These are phyloP conservation scores for Pongo abelii DNA, from an alignment of 2,113 vertebrate species.

Conservation along the genomic window DNA sequence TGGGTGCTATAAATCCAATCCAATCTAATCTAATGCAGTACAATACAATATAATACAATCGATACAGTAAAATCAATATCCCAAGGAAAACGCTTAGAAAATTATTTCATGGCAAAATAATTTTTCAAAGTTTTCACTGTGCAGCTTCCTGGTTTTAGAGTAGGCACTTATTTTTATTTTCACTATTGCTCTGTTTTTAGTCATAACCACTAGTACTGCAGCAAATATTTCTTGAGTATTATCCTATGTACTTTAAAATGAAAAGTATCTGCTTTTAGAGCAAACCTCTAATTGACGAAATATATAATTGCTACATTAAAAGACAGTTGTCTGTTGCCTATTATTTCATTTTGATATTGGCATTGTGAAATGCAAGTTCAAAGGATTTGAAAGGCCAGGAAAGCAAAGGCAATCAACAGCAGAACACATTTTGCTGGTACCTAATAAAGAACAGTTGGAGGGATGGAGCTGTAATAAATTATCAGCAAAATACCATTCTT, in stretches of 20 bases:
- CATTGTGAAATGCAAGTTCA: neutral
- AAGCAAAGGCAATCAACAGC: neutral
- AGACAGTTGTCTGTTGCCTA: neutral
- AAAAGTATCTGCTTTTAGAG: neutral
- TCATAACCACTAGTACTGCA: neutral
- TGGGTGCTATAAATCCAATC: neutral
- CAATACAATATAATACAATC: too few species aligned
- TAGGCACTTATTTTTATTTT: neutral
- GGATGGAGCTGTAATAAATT: neutral
- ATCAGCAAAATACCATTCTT: slow-evolving; percentile 22
- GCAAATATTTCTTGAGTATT: neutral
- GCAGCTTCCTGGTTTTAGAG: neutral
- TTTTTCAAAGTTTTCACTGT: neutral
- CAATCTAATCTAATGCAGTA: fast-evolving
- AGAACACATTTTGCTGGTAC: neutral
- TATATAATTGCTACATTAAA: neutral
- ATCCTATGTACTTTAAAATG: neutral
- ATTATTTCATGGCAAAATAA: neutral
- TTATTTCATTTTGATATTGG: neutral
- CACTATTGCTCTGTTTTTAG: neutral
- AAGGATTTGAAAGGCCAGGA: neutral
- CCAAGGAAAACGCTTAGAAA: slow-evolving; percentile 15
- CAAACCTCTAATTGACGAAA: neutral
- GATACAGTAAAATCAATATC: neutral
- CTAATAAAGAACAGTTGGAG: neutral